Base-by-base conservation (phyloP, 2,888 invertebrate species). In the Leptopilina syphax region DNA sequence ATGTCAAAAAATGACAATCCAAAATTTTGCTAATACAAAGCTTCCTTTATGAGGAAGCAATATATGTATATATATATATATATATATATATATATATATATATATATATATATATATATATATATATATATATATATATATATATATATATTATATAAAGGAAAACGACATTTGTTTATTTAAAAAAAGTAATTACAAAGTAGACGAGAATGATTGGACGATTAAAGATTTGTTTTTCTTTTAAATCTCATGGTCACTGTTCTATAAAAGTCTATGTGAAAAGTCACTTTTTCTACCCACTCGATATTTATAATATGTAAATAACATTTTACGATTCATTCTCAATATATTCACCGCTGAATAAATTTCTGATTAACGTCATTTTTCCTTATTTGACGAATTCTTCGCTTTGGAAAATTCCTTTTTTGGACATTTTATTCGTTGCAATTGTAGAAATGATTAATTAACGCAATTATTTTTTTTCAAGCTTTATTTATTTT, bases 271-370 rank as follows among this genome's bases (percentile, higher is more conserved):
- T 50, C 50, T 12, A 50, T 50, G 50, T 10, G 82, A 87, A 81
- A 89, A 90, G 87, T 89, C 88, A 89, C 89, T 90, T 8, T 34
- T 8, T 44, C 87, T 86, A 77, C 90, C 89, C 84, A 90, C 90
- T 81, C 85, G 50, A 9, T 50, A 50, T 50, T 3, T 50, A 50
- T 50, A 50, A 82, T 70, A 80, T 82, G 80, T 83, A 73, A 73
- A 73, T 73, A 10, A 73, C 54, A 57, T 9, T 50, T 50, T 54
- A 73, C 27, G 73, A 57, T 34, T 50, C 70, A 63, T 57, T 77
- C 34, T 34, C 80, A 65, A 50, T 34, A 8, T n/a, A 47, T 73
- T 78, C 65, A 67, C 57, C 77, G 41, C 65, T 50, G 68, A 77
- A 78, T 83, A 54, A 77, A 81, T 77, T 80, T 73, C 41, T 79